These are phyloP conservation scores for Glandiceps talaboti DNA, from an alignment of 53 echinoderm and acorn worm species.

Conservation along the genomic window DNA sequence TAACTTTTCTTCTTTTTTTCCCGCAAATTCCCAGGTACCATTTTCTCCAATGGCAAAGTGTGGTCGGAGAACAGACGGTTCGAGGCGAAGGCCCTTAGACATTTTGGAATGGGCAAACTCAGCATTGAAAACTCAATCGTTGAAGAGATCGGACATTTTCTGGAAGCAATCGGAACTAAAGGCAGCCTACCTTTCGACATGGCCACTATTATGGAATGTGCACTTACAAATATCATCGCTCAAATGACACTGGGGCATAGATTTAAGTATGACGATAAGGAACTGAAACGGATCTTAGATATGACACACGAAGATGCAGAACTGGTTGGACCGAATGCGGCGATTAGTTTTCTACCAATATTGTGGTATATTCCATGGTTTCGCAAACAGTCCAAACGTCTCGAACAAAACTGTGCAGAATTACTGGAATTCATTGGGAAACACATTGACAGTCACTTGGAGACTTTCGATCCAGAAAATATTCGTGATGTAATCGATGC, in stretches of 20 bases:
- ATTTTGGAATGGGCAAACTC: conserved; percentile 26
- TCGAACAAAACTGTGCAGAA: conserved; percentile 1
- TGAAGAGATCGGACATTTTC: conserved; percentile 19
- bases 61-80: conserved; percentile 26
- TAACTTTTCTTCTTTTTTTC: too few relatives aligned
- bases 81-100: conserved; percentile 13
- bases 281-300: conserved; percentile 42
- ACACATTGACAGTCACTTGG: conserved; percentile 39
- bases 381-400: conserved; percentile 5
- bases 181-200: conserved; percentile 38
- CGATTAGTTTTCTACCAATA: conserved; percentile 17
- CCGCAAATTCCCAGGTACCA: conserved; percentile 15
- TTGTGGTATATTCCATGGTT: conserved; percentile 23
- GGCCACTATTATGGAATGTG: conserved; percentile 34
- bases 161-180: not conserved
- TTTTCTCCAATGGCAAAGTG: conserved; percentile 21
- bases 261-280: conserved; percentile 33
- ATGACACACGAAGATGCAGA: conserved; percentile 38
- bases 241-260: conserved; percentile 66
- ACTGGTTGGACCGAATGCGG: conserved; percentile 18
- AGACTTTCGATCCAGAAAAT: conserved; percentile 19
- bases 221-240: conserved; percentile 70
- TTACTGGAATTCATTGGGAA: conserved; percentile 16
- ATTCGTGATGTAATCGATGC: conserved; percentile 50
- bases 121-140: conserved; percentile 5